Percentiles rank a stretch among this genome's conserved stretches.
Evolutionary conservation across 2,797 vertebrate genomes (phyloP).

Genomic region (Linurgus olivaceus): DNA sequence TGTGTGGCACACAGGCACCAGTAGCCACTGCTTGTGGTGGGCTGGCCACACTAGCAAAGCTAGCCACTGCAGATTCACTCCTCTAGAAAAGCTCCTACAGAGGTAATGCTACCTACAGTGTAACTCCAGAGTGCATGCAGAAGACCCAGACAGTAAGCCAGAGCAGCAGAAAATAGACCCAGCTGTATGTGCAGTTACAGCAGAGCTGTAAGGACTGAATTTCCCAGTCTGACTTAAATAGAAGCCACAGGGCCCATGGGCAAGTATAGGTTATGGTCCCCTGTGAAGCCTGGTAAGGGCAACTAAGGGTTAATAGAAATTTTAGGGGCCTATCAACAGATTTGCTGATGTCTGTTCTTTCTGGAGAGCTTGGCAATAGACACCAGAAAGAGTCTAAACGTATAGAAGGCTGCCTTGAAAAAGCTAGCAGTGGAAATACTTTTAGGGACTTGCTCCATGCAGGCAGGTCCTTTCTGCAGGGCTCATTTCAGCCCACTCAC

Average conservation of each 20-base stretch:
- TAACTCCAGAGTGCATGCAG: fast-evolving
- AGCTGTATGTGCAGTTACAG: fast-evolving
- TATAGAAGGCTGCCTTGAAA: neutral
- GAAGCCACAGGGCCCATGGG: neutral
- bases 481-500: neutral
- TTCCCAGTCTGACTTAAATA: neutral
- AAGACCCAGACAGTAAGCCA: fast-evolving
- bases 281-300: neutral
- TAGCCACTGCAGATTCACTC: no score
- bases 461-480: neutral
- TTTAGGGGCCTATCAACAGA: neutral
- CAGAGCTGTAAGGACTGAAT: fast-evolving
- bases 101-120: fast-evolving
- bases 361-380: neutral
- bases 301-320: neutral
- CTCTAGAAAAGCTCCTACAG: neutral
- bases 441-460: neutral
- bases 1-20: no score
- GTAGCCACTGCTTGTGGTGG: fast-evolving
- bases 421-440: neutral
- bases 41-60: neutral
- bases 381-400: neutral
- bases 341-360: neutral
- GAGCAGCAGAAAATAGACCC: neutral
- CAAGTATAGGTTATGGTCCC: neutral